A percentile compares a stretch with the other conserved stretches of the same genome.
These are phyloP conservation scores for Fringilla coelebs DNA, from an alignment of 2,797 vertebrate genomes.

Conservation along the genomic window DNA sequence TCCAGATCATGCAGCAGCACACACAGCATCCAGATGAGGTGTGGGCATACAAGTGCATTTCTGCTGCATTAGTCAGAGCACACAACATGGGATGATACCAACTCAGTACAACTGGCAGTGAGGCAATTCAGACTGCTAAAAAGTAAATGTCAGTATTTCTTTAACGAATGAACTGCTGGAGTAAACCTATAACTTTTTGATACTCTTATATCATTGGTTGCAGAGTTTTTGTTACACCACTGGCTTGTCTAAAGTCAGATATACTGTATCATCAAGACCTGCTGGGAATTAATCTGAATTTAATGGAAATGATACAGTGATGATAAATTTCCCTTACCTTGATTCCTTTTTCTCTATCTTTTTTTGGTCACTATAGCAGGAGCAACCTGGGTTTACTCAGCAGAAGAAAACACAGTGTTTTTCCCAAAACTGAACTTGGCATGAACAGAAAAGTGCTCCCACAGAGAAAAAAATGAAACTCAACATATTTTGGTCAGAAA, in stretches of 20 bases:
- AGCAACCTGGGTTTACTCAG: background rate
- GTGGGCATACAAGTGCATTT: background rate
- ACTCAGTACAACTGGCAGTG: accelerated
- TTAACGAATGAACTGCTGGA: background rate
- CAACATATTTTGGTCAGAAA: background rate
- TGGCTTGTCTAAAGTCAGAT: background rate
- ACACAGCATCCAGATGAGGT: slow-evolving; percentile 1
- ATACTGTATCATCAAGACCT: background rate
- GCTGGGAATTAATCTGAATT: background rate
- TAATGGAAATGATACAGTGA: background rate
- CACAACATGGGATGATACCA: background rate
- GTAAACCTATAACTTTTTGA: background rate
- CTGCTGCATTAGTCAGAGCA: slow-evolving; percentile 25
- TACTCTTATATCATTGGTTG: background rate
- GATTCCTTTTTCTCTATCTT: background rate
- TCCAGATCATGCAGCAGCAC: background rate
- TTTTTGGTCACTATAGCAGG: background rate
- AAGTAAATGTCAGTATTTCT: background rate
- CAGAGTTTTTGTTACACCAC: background rate
- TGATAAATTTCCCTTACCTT: background rate
- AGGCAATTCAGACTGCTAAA: background rate
- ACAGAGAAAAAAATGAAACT: background rate
- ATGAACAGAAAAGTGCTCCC: background rate
- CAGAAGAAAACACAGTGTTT: background rate
- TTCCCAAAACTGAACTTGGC: background rate